phyloP scores from a whole-genome alignment of 1,140 invertebrate species.

The Brachystomella parvula region DNA sequence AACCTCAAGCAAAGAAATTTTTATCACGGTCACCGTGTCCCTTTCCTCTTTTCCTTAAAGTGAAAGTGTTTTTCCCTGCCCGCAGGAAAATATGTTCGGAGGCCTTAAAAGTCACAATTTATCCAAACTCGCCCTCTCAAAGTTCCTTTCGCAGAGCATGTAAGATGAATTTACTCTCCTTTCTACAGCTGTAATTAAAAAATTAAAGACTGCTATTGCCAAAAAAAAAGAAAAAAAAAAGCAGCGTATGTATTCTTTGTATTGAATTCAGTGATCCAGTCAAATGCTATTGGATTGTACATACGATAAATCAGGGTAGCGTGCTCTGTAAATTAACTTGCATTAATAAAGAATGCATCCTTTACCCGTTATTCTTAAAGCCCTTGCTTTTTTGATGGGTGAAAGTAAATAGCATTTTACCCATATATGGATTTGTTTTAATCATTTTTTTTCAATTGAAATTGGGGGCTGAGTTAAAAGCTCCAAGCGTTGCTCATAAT shows the following conservation, averaged over 20 bases:
- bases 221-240: conserved; percentile 9
- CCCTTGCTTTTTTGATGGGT: too few relatives aligned
- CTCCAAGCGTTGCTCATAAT: too few relatives aligned
- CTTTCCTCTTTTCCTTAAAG: not conserved
- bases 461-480: too few relatives aligned
- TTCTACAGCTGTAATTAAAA: not conserved
- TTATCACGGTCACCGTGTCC: not conserved
- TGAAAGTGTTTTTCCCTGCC: too few relatives aligned
- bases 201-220: not conserved
- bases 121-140: conserved; percentile 58
- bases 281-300: too few relatives aligned
- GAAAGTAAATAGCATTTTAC: too few relatives aligned
- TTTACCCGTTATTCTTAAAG: too few relatives aligned
- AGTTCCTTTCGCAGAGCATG: conserved; percentile 63
- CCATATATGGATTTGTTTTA: too few relatives aligned
- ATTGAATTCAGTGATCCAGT: not conserved
- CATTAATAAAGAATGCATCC: too few relatives aligned
- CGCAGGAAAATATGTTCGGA: conserved; percentile 53
- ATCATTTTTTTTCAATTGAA: too few relatives aligned
- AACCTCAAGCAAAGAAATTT: not conserved
- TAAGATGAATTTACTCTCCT: conserved; percentile 48
- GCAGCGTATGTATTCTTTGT: conserved; percentile 1
- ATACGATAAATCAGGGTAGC: too few relatives aligned
- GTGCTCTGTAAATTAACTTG: too few relatives aligned
- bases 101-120: conserved; percentile 63